Evolutionary conservation across 1,140 invertebrate genomes (phyloP), one percentile per base, ranked within the genome.

Genomic region (Nylanderia fulva): DNA sequence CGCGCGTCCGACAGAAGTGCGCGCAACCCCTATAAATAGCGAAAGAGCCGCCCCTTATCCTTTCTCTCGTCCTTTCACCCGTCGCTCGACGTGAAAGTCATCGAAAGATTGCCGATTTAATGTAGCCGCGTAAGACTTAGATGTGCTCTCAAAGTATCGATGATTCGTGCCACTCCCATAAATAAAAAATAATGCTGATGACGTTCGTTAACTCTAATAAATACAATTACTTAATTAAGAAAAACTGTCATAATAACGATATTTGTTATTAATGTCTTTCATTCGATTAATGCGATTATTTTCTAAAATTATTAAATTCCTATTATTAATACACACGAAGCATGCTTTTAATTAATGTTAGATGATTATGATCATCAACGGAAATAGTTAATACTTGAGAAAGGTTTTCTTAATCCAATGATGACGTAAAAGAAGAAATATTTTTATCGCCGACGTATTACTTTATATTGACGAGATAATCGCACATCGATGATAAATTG

Each of bases 21-120:
- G 77, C 86, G 72, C 89, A 85, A 90, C 63, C 86, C 89, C 82
- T 79, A 85, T 90, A 90, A 90, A 90, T 90, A 90, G 82, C 71
- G 56, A 54, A 36, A 52, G 60, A 45, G 24, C 18, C 39, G 76
- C 68, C 64, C 68, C 71, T 64, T 48, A 36, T 61, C 21, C 56
- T 45, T 64, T 33, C 18, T 69, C 45, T 27, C 21, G n/a, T 39
- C 13, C 42, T 72, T 85, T 72, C 56, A 21, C 11, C 42, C 27
- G 61, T 36, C 29, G 56, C 29, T 24, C 36, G 66, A 42, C 33
- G 52, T 45, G 39, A 82, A 71, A 82, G 36, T 82, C 64, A 42
- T 71, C 66, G 18, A 15, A 72, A 39, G 42, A 60, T 33, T 42
- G 52, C 24, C 54, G 66, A 58, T 61, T 58, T 27, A 13, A 72